Conservation (phyloP, 2,888 invertebrate species). For the Sabatieria punctata region DNA sequence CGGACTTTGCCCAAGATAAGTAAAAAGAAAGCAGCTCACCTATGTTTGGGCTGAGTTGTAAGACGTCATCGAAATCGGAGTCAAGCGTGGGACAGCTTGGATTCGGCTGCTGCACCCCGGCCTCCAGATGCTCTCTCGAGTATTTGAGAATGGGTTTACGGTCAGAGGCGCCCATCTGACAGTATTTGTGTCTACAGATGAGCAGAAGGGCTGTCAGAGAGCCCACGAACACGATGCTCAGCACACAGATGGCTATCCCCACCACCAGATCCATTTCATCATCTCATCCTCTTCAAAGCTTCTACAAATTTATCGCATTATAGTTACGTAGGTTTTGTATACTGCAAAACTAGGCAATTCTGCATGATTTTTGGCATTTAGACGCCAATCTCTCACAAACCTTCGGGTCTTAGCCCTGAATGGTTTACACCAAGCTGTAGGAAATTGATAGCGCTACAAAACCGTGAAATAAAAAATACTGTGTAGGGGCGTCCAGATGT, state of each 20-base stretch:
- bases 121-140: slow-evolving; percentile 5
- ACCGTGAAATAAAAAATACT: too few relatives aligned
- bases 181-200: slow-evolving; percentile 44
- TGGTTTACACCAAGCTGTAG: too few relatives aligned
- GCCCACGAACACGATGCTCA: slow-evolving; percentile 50
- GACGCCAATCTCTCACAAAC: too few relatives aligned
- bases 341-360: too few relatives aligned
- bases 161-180: slow-evolving; percentile 16
- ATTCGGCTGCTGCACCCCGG: background rate
- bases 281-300: too few relatives aligned
- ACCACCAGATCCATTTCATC: slow-evolving; percentile 47
- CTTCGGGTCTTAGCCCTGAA: too few relatives aligned
- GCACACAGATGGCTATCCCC: slow-evolving; percentile 48
- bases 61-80: slow-evolving; percentile 20
- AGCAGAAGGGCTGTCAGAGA: slow-evolving; percentile 48
- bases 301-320: too few relatives aligned
- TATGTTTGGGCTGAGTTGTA: slow-evolving; percentile 22
- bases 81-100: slow-evolving; percentile 8
- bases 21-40: slow-evolving; percentile 12
- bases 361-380: too few relatives aligned
- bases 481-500: too few relatives aligned
- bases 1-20: too few relatives aligned
- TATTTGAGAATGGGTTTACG: slow-evolving; percentile 9
- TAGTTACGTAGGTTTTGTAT: too few relatives aligned
- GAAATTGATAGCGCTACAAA: too few relatives aligned